phyloP scores from a whole-genome alignment of 2,888 invertebrate genomes.

The Atethmia centrago region DNA sequence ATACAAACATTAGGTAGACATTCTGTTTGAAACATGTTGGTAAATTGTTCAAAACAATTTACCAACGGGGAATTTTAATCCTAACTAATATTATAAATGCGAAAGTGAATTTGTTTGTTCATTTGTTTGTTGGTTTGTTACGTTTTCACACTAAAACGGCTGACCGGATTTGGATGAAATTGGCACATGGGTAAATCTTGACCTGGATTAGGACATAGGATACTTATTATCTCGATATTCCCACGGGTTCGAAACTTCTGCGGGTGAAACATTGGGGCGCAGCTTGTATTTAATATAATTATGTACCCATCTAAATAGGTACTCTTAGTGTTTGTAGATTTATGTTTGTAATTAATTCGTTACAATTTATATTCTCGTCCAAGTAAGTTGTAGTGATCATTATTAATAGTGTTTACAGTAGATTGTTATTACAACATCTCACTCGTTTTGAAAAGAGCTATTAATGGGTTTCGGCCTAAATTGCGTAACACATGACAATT shows the following conservation, averaged over 20 bases:
- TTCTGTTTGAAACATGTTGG: conserved; percentile 5
- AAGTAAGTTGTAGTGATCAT: neutral
- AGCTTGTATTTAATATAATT: neutral
- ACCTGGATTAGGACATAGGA: too few relatives aligned
- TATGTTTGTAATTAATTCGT: conserved; percentile 5
- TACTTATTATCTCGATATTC: too few relatives aligned
- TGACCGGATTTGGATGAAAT: too few relatives aligned
- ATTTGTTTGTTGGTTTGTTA: too few relatives aligned
- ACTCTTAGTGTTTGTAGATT: conserved; percentile 16
- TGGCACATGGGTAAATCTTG: too few relatives aligned
- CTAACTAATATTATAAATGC: too few relatives aligned
- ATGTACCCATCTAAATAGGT: too few relatives aligned
- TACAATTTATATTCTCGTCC: neutral
- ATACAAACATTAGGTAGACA: neutral
- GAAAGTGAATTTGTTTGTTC: too few relatives aligned
- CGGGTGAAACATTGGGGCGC: too few relatives aligned
- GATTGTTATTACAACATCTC: conserved; percentile 4
- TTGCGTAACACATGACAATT: neutral
- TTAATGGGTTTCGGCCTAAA: neutral
- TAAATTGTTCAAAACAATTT: conserved; percentile 17
- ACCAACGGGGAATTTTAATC: neutral
- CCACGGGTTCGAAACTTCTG: too few relatives aligned
- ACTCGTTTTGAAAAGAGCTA: conserved; percentile 14
- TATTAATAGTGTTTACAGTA: conserved; percentile 2
- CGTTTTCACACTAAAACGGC: too few relatives aligned